Base-by-base conservation (phyloP, 1,140 invertebrate genomes). In the Choristoneura fumiferana region DNA sequence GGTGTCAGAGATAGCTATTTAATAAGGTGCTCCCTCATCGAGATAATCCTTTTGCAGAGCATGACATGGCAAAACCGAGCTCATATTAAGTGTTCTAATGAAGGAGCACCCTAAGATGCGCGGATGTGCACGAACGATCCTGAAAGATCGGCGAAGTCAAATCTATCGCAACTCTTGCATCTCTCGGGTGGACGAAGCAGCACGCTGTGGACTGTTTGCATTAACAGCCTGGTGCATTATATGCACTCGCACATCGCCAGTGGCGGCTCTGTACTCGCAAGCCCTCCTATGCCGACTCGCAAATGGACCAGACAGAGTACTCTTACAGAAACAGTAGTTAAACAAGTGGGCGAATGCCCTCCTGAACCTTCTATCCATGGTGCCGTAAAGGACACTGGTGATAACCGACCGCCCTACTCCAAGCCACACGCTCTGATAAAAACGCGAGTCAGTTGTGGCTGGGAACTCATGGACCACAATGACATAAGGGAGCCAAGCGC, bases 251-350 rank as follows among this genome's bases (percentile, higher is more conserved):
- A 95, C 93, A 52, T 95, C 94, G 4, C 92, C 90, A 0, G 92
- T 87, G 1, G 92, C 91, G 0, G 92, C 73, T 4, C 88, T 76
- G n/a, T 86, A 87, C 6, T 83, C 78, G 3, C 78, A 65, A 15
- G 90, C 87, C 18, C 93, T 78, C 9, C 93, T 89, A 56, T 93
- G 89, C 6, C 94, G 87, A 9, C 56, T 61, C 2, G 53, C 53
- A 8, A 69, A 63, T 0, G 94, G 92, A 57, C 94, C 93, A 15
- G 93, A 92, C 5, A 96, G 92, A 3, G 93, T 94, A 4, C 93
- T 95, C 78, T 96, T 96, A 84, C 95, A 96, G 71, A 94, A 96
- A 73, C 95, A 96, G 66, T 96, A 96, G 66, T 96, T 92, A 71
- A 95, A 96, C 8, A 96, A 81, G 72, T 95, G 94, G 14, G 93